phyloP scores from a whole-genome alignment of 2,113 vertebrate species.

The Tursiops truncatus region DNA sequence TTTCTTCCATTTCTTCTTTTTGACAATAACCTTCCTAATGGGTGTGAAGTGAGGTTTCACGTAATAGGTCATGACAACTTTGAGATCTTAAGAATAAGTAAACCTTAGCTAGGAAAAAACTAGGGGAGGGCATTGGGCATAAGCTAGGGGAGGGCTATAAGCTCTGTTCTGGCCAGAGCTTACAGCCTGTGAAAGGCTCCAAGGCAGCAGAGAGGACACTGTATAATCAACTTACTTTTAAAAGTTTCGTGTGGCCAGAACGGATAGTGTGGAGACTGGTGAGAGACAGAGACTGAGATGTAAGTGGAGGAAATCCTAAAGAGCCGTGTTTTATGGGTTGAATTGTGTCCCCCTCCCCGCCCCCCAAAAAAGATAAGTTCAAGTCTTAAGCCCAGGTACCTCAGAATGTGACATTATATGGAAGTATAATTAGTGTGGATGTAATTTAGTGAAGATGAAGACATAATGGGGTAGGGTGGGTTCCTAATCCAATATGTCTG shows the following conservation, averaged over 20 bases:
- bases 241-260: not conserved
- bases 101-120: not conserved
- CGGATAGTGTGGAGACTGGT: not conserved
- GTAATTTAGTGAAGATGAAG: not conserved
- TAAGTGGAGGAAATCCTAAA: not conserved
- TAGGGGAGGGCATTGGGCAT: not conserved
- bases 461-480: not conserved
- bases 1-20: too few species aligned
- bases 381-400: not conserved
- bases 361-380: not conserved
- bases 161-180: not conserved
- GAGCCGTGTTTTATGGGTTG: fast-evolving
- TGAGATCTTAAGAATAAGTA: not conserved
- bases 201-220: not conserved
- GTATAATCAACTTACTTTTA: not conserved
- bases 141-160: not conserved
- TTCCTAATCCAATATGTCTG: not conserved
- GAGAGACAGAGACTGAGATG: not conserved
- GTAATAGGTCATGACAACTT: not conserved
- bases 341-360: fast-evolving
- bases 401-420: not conserved
- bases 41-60: not conserved
- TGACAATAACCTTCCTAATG: not conserved
- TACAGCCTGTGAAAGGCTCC: not conserved
- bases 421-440: not conserved